Base-by-base conservation (phyloP, 2,888 invertebrate species). In the Caenorhabditis sp. region DNA sequence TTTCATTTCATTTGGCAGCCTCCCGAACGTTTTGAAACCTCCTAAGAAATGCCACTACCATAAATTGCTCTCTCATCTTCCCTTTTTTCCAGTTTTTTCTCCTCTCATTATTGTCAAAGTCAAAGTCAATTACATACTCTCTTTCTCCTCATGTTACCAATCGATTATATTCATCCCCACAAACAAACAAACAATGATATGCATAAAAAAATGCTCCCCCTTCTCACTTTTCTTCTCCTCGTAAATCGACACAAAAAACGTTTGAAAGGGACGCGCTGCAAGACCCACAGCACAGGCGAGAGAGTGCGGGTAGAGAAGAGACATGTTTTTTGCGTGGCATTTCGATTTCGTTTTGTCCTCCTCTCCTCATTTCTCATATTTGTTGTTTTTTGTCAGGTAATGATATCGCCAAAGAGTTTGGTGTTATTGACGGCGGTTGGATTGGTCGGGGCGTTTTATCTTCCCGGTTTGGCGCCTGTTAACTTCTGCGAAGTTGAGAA, bases 401-500 rank as follows among this genome's bases (percentile, higher is more conserved):
- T 74, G 66, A 66, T n/a, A 10, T n/a, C 21, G 21, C 21, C 21
- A 21, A 53, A 21, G 8, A 21, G 3, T 10, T 54, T 67, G 0
- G 19, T 67, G 24, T 53, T 62, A 3, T n/a, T 71, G n/a, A 54
- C 50, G 19, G 63, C 55, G 12, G 31, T 69, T 36, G 58, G 63
- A 31, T 59, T 62, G 17, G 26, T 67, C 37, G 49, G 60, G 4
- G 82, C 83, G 31, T 97, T 97, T 90, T 99, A 97, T 91, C 91
- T 99, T 87, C 97, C 97, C 79, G 97, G 97, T 64, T 90, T 99
- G 87, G 97, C 97, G 66, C 97, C 97, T 62, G 97, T 97, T 23
- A 96, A 95, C 90, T 99, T 94, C 89, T 99, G 97, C 89, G 93
- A 92, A 65, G 91, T 91, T 73, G 91, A 91, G 72, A 90, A 91